Evolutionary conservation across 2,888 invertebrate species (phyloP), one percentile per base, ranked within the genome.

Genomic region (Pinctada fucata): DNA sequence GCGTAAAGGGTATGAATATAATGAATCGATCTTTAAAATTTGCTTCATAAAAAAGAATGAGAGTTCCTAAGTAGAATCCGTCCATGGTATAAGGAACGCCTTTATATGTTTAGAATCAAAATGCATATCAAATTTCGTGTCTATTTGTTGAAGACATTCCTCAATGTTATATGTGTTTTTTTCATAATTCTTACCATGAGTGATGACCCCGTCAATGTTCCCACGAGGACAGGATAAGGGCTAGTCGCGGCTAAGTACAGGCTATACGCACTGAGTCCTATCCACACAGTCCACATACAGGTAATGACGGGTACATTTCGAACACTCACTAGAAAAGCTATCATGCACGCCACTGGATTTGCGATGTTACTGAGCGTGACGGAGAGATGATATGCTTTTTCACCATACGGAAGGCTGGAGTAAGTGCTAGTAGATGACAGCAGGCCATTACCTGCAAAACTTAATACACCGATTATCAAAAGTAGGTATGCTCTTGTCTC

Each of bases 361-460:
- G 96, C 96, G 92, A 97, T 95, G 82, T 95, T 95, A 85, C 95
- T 94, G 83, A 97, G 93, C 76, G 95, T 95, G 72, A 95, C 95
- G 4, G 96, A 94, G 88, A 96, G 93, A 93, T 97, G 97, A 93
- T 96, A 97, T 0, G 96, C 94, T 67, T 80, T 71, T 93, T 93
- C 90, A 94, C 97, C 96, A 92, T 97, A 97, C 6, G 97, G 96
- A 88, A 96, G 93, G 90, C 95, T 95, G 72, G 97, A 96, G 92
- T 95, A 97, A 68, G 96, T 95, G 93, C 96, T 96, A 85, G 97
- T 94, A 81, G 96, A 95, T 31, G 96, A 96, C 85, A 97, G 94
- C 86, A 96, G 94, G 70, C 97, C 97, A 92, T 97, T 97, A 88
- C 94, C 94, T 73, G 96, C 13, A 13, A 58, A 58, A 13, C 13